Base-by-base conservation (phyloP, 2,797 vertebrate species). In the Neosalanx taihuensis region DNA sequence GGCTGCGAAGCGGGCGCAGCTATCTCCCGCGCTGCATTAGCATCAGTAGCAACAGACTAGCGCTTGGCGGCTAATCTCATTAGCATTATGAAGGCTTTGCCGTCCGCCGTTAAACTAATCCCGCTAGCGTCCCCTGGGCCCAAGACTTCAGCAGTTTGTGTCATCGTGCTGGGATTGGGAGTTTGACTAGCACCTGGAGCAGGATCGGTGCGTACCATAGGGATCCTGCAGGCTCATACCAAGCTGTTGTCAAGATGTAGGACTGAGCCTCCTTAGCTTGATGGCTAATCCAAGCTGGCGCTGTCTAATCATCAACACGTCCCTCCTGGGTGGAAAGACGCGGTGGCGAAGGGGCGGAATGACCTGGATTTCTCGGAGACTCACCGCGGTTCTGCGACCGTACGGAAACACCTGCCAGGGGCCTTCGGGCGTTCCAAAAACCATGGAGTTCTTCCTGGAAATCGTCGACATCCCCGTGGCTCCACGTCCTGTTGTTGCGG, bases 201-300 rank as follows among this genome's bases (percentile, higher is more conserved):
- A 82, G 9, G 83, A 69, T 75, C 76, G 80, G 81, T 84, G 80
- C 88, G 87, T 84, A 83, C 72, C 81, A 79, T 72, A 71, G 83
- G 76, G 72, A 85, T 78, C 80, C 81, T 79, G 86, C 72, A 76
- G 79, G 83, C 75, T 80, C 71, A 78, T 76, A 86, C 81, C 85
- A 86, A 87, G 86, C 84, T 88, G 87, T 81, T 85, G 89, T 85
- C 85, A 85, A 84, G 80, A 88, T 85, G 81, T 80, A 83, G 86
- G 79, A 72, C 73, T 70, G 76, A 81, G 60, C 83, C 83, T 75
- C 77, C 87, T 89, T 86, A 90, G 86, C 76, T 80, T 82, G 83
- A 88, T 85, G 85, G 88, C 88, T 87, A 86, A 89, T 90, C 84
- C 86, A 83, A 75, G 30, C 13, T 76, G 85, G 74, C 83, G 85